phyloP scores from a whole-genome alignment of 35 echinoderm and acorn worm genomes.

The Heliocidaris erythrogramma region DNA sequence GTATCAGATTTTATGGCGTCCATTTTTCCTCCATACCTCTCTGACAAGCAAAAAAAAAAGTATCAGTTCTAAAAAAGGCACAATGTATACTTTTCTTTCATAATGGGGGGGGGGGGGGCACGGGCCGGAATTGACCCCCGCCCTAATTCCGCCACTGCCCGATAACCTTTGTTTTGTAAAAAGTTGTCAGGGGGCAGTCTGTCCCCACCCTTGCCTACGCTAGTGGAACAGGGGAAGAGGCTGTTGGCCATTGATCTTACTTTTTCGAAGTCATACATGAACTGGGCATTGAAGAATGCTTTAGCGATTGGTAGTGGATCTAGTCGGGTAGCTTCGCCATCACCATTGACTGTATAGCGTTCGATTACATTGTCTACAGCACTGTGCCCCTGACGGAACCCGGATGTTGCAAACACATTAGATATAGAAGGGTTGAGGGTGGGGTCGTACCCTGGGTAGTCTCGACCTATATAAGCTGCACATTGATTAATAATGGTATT shows the following conservation, averaged over 20 bases:
- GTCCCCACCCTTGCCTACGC: too few relatives aligned
- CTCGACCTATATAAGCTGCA: neutral
- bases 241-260: neutral
- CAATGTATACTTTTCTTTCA: too few relatives aligned
- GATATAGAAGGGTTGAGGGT: constrained; percentile 57
- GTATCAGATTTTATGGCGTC: too few relatives aligned
- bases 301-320: neutral
- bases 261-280: constrained; percentile 56
- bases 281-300: constrained; percentile 84
- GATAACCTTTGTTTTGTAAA: too few relatives aligned
- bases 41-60: too few relatives aligned
- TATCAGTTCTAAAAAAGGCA: too few relatives aligned
- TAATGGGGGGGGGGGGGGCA: too few relatives aligned
- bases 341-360: neutral
- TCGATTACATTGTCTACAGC: neutral
- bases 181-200: too few relatives aligned
- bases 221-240: too few relatives aligned
- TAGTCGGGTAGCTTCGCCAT: neutral
- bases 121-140: too few relatives aligned
- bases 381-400: constrained; percentile 83
- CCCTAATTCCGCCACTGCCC: too few relatives aligned
- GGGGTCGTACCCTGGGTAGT: constrained; percentile 50
- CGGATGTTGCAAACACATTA: constrained; percentile 79
- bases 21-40: too few relatives aligned
- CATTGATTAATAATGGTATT: neutral